These are phyloP conservation scores for Danio jaintianensis DNA, from an alignment of 2,797 vertebrate genomes.

Conservation along the genomic window DNA sequence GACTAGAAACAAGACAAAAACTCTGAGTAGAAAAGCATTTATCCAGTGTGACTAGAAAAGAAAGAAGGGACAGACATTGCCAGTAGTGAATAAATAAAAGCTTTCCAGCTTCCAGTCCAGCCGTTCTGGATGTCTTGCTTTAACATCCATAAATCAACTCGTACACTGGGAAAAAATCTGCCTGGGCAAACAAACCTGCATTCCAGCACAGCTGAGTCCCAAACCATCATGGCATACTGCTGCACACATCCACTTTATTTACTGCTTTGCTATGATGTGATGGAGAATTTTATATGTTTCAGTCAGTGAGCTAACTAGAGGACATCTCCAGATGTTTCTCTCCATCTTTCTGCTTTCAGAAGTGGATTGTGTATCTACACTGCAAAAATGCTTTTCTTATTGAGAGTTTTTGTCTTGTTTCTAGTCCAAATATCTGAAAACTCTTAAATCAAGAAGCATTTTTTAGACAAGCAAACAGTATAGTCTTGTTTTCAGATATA, in stretches of 20 bases:
- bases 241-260: conserved; percentile 37
- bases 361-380: too few relatives aligned
- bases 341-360: conserved; percentile 40
- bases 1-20: too few relatives aligned
- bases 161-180: conserved; percentile 67
- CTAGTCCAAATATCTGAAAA: too few relatives aligned
- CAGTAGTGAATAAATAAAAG: conserved; percentile 64
- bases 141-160: conserved; percentile 68
- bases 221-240: conserved; percentile 41
- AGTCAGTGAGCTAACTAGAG: conserved; percentile 20
- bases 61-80: conserved; percentile 59
- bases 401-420: too few relatives aligned
- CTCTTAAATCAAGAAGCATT: too few relatives aligned
- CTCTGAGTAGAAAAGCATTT: too few relatives aligned
- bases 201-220: conserved; percentile 61
- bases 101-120: conserved; percentile 61
- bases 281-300: conserved; percentile 41
- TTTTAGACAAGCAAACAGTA: too few relatives aligned
- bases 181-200: conserved; percentile 67
- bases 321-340: conserved; percentile 33
- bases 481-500: too few relatives aligned
- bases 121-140: conserved; percentile 59
- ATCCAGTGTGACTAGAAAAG: not conserved
- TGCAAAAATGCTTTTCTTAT: too few relatives aligned
- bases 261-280: conserved; percentile 30